Conservation (phyloP, 2,888 invertebrate species). For the Phortica okadai region DNA sequence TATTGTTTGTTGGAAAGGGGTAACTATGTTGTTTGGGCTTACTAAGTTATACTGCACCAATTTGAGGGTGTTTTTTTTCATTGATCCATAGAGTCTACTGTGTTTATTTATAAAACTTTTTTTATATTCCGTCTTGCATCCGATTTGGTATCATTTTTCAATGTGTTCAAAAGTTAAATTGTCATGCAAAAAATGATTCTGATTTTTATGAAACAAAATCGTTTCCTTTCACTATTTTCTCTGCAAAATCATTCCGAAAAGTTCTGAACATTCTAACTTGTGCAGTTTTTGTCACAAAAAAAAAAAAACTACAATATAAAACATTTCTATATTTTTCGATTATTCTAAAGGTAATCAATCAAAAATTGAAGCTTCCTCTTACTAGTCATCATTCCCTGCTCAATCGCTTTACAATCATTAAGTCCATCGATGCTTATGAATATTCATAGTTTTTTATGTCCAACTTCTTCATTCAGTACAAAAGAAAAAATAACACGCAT, state of each 20-base stretch:
- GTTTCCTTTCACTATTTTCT: no score
- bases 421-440: conserved; percentile 62
- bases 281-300: conserved; percentile 21
- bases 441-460: conserved; percentile 63
- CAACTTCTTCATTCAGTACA: background rate
- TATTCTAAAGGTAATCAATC: conserved; percentile 51
- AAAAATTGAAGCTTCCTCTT: conserved; percentile 43
- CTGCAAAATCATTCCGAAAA: no score
- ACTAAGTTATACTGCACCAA: conserved; percentile 38
- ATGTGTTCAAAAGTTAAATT: conserved; percentile 28
- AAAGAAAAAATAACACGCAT: conserved; percentile 35
- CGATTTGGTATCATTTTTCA: conserved; percentile 47
- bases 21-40: conserved; percentile 56
- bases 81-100: conserved; percentile 14
- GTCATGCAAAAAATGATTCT: conserved; percentile 38
- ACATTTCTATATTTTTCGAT: conserved; percentile 38
- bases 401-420: conserved; percentile 33
- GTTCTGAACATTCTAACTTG: background rate
- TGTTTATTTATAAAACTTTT: background rate
- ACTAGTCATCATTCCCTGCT: conserved; percentile 33
- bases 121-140: conserved; percentile 32
- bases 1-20: conserved; percentile 24
- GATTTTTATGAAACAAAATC: background rate
- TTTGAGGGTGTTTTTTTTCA: conserved; percentile 55
- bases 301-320: conserved; percentile 30